Evolutionary conservation across 2,113 vertebrate genomes (phyloP), one percentile per base, ranked within the genome.

Genomic region (Onychorhynchus coronatus): DNA sequence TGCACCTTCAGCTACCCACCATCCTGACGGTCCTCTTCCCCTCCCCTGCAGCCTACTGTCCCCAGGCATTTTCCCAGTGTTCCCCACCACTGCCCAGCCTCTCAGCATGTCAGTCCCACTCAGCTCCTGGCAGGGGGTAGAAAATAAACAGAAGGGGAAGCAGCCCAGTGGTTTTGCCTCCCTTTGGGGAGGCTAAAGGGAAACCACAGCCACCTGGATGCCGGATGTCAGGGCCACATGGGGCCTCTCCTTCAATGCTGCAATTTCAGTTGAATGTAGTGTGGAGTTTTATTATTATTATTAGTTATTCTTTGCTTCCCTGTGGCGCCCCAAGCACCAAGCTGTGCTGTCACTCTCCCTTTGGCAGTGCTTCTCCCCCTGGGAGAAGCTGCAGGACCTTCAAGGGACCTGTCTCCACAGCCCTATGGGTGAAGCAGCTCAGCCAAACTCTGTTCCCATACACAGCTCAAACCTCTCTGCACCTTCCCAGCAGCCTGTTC

Each of bases 221-320:
- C 28, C 55, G 41, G 27, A 21, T 37, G 23, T 15, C 5, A 0
- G 33, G 21, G 23, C 30, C 66, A 72, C 25, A 50, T 1, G 8
- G 14, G 39, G 31, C n/a, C 37, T 63, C 42, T 53, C 42, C 47
- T 41, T 79, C 71, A 78, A 2, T 23, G 33, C 74, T 93, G 50
- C 19, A 18, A 50, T 61, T 85, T 79, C 47, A 72, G 70, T 6
- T 61, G 5, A 88, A 41, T 28, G 16, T 27, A 58, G 12, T 6
- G 7, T 11, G 19, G 7, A 2, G 0, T 1, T 17, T 33, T 11
- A 23, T 50, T 6, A 13, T 50, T 6, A 13, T 35, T 76, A 4
- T 56, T 59, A 13, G 4, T 65, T 65, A 17, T 37, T 74, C 41
- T 81, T 86, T 50, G 39, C 24, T 6, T 82, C 12, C 14, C 27